A percentile compares a stretch with the other conserved stretches of the same genome.
Evolutionary conservation across 2,888 invertebrate genomes (phyloP).

Genomic region (Spilosoma lubricipeda): DNA sequence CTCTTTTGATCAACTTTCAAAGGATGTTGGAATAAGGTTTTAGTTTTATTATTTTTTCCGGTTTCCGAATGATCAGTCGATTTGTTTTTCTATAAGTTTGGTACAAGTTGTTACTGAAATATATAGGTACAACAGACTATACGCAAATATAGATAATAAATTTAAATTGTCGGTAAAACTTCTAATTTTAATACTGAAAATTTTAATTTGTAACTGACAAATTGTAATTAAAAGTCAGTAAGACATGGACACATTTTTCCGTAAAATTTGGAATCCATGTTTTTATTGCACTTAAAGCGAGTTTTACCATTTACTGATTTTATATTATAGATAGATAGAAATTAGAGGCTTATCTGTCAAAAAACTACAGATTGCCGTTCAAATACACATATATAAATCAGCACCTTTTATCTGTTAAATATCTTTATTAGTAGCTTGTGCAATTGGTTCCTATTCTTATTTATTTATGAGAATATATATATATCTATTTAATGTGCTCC

Average conservation of each 20-base stretch:
- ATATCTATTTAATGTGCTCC: neutral
- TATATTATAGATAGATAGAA: too few relatives aligned
- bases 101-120: neutral
- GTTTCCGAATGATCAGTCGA: neutral
- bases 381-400: too few relatives aligned
- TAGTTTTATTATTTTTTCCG: neutral
- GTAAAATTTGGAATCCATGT: neutral
- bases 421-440: too few relatives aligned
- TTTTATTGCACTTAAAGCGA: neutral
- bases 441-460: too few relatives aligned
- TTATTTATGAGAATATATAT: neutral
- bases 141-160: too few relatives aligned
- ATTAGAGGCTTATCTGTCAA: too few relatives aligned
- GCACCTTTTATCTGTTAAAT: too few relatives aligned
- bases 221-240: neutral
- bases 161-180: too few relatives aligned
- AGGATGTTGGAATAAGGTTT: neutral
- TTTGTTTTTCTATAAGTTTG: neutral
- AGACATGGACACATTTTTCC: too few relatives aligned
- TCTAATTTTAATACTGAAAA: too few relatives aligned
- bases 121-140: neutral
- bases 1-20: neutral
- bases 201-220: neutral
- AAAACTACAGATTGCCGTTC: too few relatives aligned
- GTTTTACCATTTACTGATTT: too few relatives aligned